Base-by-base conservation (phyloP, 1,140 invertebrate species). In the Olivierus martensii region DNA sequence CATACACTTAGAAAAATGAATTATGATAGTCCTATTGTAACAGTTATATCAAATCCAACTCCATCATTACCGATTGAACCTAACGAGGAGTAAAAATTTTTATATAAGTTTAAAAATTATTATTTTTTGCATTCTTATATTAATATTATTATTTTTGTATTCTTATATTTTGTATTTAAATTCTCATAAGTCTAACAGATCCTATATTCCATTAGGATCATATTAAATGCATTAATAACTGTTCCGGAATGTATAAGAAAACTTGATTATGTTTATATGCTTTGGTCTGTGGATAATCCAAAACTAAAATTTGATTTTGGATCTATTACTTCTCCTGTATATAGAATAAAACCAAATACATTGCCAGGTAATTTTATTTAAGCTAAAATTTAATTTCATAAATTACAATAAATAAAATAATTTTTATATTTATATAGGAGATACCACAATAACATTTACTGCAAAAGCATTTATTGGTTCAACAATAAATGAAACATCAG, bases 231-330 rank as follows among this genome's bases (percentile, higher is more conserved):
- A 28, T 46, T 52, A 3, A 15, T 56, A 10, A 44, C 37, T 22
- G 12, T 56, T 4, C 55, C 55, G 14, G 51, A 52, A 12, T 56
- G 55, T 18, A 45, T 38, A 11, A 39, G 28, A 9, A 36, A 28
- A 21, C 19, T 19, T n/a, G 51, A 52, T 28, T 15, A n/a, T 18
- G 7, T 56, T 0, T 22, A 45, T 39, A 39, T 56, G 21, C 17
- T 52, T 36, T 56, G 55, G 55, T 44, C 50, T 46, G 51, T 52
- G 15, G 48, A 39, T n/a, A 52, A 52, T 46, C 50, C 55, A 36
- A 22, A 49, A 49, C 46, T 56, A 9, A 56, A 52, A 36, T 56
- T 56, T 41, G 41, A 56, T 46, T 56, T 56, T 44, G 46, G 47
- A 36, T 44, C 14, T 36, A 52, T 18, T 19, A 1, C 14, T 38